Evolutionary conservation across 2,113 vertebrate genomes (phyloP), one percentile per base, ranked within the genome.

Genomic region (Tragelaphus strepsiceros): DNA sequence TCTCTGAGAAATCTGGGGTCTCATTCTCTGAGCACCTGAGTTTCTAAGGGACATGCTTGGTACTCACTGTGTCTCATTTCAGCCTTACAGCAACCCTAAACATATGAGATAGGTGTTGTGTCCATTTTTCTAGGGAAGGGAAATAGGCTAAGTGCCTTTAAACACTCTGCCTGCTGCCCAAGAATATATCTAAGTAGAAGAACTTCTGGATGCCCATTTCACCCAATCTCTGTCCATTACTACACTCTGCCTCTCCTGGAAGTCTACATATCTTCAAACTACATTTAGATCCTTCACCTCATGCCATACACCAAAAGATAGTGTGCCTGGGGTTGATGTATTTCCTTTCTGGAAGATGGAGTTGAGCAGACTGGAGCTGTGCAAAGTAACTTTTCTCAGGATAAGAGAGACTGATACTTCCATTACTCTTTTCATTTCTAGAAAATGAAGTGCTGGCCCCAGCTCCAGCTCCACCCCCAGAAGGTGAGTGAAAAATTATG

Each of bases 361-460:
- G 14, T 3, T 30, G 54, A 59, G 46, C 6, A 21, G 30, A 88
- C 14, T n/a, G 6, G n/a, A 58, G 15, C 61, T 62, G 6, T 77
- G 49, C 11, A 39, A 62, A 80, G 8, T 30, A 58, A 13, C 43
- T 64, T 74, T 87, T 22, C 39, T 84, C 54, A 7, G n/a, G 28
- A 74, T 30, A 71, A 43, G 4, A 24, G 90, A 97, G 26, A 9
- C 97, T 83, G 97, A 30, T 49, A n/a, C 46, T n/a, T 97, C 14
- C 39, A 8, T 96, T 90, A 32, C 67, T 77, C 59, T 97, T 98
- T 71, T 98, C 4, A 10, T 97, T 98, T 99, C 97, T 98, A 99
- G 99, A 99, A 97, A 98, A 98, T 96, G 99, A 98, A 99, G 98
- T 96, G 19, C 98, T 98, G 61, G 96, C 67, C 80, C 97, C 97